These are phyloP conservation scores for Ophion ellenae DNA, from an alignment of 2,888 invertebrate species.

Conservation along the genomic window DNA sequence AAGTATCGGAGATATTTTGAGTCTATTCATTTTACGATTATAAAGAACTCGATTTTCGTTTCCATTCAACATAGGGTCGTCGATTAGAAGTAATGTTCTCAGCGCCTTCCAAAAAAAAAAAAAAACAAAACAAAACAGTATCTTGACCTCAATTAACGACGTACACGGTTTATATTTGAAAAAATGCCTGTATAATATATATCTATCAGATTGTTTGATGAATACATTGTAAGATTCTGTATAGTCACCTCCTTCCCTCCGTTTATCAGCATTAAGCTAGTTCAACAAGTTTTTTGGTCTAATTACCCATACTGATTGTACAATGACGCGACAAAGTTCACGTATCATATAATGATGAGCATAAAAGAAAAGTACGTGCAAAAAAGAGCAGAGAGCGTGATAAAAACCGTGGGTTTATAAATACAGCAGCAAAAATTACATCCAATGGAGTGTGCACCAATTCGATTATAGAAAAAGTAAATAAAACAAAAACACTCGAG, in stretches of 20 bases:
- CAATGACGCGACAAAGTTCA: slow-evolving; percentile 5
- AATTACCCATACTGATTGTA: background rate
- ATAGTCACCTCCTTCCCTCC: background rate
- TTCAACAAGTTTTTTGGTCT: background rate
- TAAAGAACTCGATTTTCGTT: background rate
- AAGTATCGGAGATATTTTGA: slow-evolving; percentile 19
- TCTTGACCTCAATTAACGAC: background rate
- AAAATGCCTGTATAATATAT: background rate
- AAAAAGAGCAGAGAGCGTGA: slow-evolving; percentile 27
- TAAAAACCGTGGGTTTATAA: slow-evolving; percentile 31
- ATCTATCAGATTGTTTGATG: background rate
- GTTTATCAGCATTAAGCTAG: background rate
- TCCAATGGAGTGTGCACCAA: background rate
- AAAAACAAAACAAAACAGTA: background rate
- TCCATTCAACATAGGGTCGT: background rate
- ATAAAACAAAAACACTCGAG: slow-evolving; percentile 20
- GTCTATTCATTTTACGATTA: slow-evolving; percentile 13
- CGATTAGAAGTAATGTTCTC: slow-evolving; percentile 18
- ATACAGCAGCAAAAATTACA: slow-evolving; percentile 48
- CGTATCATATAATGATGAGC: slow-evolving; percentile 10
- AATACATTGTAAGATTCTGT: background rate
- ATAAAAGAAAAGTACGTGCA: background rate
- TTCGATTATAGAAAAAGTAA: background rate
- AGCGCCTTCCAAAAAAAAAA: slow-evolving; percentile 8
- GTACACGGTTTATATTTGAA: slow-evolving; percentile 2